phyloP scores from a whole-genome alignment of 2,888 invertebrate genomes.

The Ptychoptera albimana region DNA sequence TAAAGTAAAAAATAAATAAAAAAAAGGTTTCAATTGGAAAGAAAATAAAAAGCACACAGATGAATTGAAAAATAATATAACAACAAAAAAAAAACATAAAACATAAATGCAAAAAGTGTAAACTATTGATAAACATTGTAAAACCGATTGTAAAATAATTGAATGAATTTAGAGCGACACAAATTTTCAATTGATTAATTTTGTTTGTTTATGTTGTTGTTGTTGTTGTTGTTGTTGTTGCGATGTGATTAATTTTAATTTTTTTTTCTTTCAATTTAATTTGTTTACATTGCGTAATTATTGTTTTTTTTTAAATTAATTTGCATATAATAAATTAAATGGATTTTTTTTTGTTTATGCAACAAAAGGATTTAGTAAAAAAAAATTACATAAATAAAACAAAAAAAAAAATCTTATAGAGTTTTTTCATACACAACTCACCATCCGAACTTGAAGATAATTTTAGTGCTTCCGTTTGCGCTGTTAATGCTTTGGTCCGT shows the following conservation, averaged over 20 bases:
- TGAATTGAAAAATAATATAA: too few relatives aligned
- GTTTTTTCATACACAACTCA: constrained; percentile 13
- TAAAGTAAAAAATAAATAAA: constrained; percentile 2
- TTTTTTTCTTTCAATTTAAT: not conserved
- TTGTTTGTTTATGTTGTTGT: not conserved
- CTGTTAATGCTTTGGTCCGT: constrained; percentile 49
- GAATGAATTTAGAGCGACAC: constrained; percentile 3
- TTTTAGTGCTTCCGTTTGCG: constrained; percentile 37
- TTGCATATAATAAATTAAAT: constrained; percentile 4
- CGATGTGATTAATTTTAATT: not conserved
- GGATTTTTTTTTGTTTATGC: constrained; percentile 3
- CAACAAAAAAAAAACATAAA: too few relatives aligned
- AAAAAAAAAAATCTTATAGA: constrained; percentile 3
- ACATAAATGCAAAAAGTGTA: not conserved
- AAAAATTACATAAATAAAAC: constrained; percentile 6
- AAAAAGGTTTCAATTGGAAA: not conserved
- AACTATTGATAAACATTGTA: not conserved
- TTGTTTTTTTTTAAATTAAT: not conserved
- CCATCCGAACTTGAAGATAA: constrained; percentile 30
- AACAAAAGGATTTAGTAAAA: constrained; percentile 7
- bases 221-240: not conserved
- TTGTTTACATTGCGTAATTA: not conserved
- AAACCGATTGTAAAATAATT: not conserved
- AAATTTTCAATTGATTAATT: not conserved
- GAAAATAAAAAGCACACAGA: too few relatives aligned